Percentiles rank a stretch among this genome's conserved stretches.
These are phyloP conservation scores for Belgica antarctica DNA, from an alignment of 2,888 invertebrate genomes.

Conservation along the genomic window DNA sequence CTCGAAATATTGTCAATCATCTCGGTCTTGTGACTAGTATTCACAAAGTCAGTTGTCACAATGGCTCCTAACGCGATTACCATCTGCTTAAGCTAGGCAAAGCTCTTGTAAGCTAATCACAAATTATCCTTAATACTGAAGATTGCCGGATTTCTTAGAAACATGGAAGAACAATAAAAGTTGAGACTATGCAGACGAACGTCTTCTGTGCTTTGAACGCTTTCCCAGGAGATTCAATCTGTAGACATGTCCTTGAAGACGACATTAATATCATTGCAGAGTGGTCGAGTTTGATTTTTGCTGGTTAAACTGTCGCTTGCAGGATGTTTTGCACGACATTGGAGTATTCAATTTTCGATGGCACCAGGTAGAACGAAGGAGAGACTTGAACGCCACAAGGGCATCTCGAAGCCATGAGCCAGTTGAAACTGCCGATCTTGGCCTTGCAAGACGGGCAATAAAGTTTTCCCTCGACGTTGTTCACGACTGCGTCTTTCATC, in stretches of 20 bases:
- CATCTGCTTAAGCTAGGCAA: slow-evolving; percentile 1
- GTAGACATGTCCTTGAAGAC: no score
- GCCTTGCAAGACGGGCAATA: slow-evolving; percentile 79
- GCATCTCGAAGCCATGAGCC: slow-evolving; percentile 86
- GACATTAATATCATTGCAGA: no score
- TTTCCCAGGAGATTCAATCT: no score
- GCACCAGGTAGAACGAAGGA: slow-evolving; percentile 87
- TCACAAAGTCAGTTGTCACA: slow-evolving; percentile 4
- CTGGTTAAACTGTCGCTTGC: slow-evolving; percentile 68
- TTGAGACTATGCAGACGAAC: no score
- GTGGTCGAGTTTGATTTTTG: not conserved
- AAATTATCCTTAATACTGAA: slow-evolving; percentile 17
- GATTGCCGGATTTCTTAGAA: not conserved
- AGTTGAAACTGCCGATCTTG: slow-evolving; percentile 87
- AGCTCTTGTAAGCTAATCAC: slow-evolving; percentile 26
- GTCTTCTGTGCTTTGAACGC: no score
- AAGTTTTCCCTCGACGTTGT: slow-evolving; percentile 75
- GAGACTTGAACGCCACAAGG: slow-evolving; percentile 87
- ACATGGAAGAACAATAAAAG: slow-evolving; percentile 23
- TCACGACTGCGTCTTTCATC: slow-evolving; percentile 71
- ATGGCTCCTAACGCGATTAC: no score
- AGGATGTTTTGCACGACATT: slow-evolving; percentile 80
- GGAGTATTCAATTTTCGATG: slow-evolving; percentile 86
- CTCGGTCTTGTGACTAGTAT: not conserved
- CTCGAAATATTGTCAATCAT: slow-evolving; percentile 10